Conservation (phyloP, 2,797 vertebrate genomes). For the Clamator glandarius region DNA sequence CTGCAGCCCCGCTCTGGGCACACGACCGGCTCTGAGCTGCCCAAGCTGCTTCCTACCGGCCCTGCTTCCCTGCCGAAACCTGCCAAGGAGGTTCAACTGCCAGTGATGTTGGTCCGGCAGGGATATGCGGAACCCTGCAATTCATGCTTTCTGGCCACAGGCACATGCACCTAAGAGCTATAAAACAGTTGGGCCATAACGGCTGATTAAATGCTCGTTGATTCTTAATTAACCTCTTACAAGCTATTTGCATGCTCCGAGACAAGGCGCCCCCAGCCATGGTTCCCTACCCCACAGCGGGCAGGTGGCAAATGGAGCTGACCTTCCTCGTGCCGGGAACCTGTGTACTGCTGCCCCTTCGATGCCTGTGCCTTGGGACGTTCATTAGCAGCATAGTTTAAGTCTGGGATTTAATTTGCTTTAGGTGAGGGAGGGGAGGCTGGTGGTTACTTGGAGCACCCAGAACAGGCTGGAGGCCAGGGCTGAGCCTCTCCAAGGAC, state of each 20-base stretch:
- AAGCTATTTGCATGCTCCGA: constrained; percentile 48
- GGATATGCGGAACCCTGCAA: background rate
- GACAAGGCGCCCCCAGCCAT: background rate
- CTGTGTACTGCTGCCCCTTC: background rate
- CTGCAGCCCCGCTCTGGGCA: fast-evolving
- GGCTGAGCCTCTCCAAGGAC: fast-evolving
- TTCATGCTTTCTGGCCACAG: background rate
- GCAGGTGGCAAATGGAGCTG: background rate
- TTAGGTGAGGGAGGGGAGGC: background rate
- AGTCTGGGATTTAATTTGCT: background rate
- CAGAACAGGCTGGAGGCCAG: fast-evolving
- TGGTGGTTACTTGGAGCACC: background rate
- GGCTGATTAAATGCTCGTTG: constrained; percentile 54
- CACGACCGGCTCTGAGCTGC: background rate
- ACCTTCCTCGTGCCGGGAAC: fast-evolving
- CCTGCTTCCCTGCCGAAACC: background rate
- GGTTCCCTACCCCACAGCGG: background rate
- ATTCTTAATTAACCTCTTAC: constrained; percentile 70
- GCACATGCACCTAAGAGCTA: background rate
- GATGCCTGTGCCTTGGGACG: fast-evolving
- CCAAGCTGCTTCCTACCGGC: background rate
- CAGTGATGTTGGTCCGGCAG: fast-evolving
- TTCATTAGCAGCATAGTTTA: background rate
- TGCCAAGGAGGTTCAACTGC: background rate
- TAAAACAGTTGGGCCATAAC: constrained; percentile 48